Evolutionary conservation across 1,140 invertebrate species (phyloP).

Genomic region (Philotrypesis tridentata): DNA sequence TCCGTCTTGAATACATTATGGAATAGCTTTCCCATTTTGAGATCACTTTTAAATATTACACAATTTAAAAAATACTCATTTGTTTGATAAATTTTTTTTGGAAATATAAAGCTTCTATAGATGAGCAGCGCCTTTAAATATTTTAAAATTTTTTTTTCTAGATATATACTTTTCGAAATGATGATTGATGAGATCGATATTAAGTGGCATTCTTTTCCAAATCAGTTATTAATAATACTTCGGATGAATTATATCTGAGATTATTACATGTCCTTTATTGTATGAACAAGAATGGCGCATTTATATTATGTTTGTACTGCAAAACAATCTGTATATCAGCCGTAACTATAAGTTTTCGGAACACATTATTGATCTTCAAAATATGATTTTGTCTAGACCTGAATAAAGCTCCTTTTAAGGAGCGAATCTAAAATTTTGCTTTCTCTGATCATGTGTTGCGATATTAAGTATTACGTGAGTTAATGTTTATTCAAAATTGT

Average conservation of each 20-base stretch:
- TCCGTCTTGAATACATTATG: slow-evolving; percentile 21
- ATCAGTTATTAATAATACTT: slow-evolving; percentile 30
- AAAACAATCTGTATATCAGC: slow-evolving; percentile 34
- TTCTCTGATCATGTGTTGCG: not conserved
- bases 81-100: slow-evolving; percentile 16
- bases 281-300: slow-evolving; percentile 22
- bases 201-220: slow-evolving; percentile 4
- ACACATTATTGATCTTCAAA: slow-evolving; percentile 35
- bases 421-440: slow-evolving; percentile 5
- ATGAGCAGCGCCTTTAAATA: slow-evolving; percentile 14
- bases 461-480: not conserved
- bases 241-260: slow-evolving; percentile 19
- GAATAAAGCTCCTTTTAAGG: not conserved
- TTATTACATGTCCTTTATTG: slow-evolving; percentile 23
- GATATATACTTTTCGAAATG: slow-evolving; percentile 17
- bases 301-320: slow-evolving; percentile 38
- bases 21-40: slow-evolving; percentile 41
- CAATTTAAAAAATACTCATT: slow-evolving; percentile 46
- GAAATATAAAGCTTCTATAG: slow-evolving; percentile 34
- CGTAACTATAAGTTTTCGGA: slow-evolving; percentile 23
- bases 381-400: not conserved
- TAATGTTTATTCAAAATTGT: slow-evolving; percentile 13
- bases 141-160: slow-evolving; percentile 2
- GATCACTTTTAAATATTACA: slow-evolving; percentile 45
- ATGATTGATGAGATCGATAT: not conserved